Evolutionary conservation across 2,888 invertebrate species (phyloP).

Genomic region (Tricholauxania praeusta): DNA sequence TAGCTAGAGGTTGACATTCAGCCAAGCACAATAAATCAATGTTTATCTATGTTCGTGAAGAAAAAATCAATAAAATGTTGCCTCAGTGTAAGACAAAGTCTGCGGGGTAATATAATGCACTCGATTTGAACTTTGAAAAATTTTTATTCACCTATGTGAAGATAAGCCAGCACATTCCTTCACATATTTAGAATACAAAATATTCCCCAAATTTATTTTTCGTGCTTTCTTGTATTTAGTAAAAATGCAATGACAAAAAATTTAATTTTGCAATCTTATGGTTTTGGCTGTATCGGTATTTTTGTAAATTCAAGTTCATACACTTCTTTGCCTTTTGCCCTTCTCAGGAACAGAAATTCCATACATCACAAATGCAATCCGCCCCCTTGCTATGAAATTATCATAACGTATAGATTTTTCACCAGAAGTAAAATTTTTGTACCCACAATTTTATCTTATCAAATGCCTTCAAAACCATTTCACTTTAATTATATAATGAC

Average conservation of each 20-base stretch:
- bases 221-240: slow-evolving; percentile 23
- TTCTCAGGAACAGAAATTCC: not conserved
- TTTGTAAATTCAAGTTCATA: slow-evolving; percentile 24
- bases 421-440: not conserved
- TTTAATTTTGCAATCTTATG: not conserved
- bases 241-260: not conserved
- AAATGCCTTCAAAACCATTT: not conserved
- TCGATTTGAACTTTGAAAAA: no score
- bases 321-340: slow-evolving; percentile 8
- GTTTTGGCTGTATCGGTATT: slow-evolving; percentile 11
- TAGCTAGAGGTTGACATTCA: no score
- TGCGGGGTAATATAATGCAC: no score
- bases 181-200: not conserved
- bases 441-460: not conserved
- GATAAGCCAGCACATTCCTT: no score
- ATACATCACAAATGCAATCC: not conserved
- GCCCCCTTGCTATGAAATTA: not conserved
- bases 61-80: slow-evolving; percentile 4
- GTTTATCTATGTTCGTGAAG: not conserved
- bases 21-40: no score
- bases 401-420: slow-evolving; percentile 34
- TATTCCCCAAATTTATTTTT: not conserved
- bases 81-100: not conserved
- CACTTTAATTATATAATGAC: not conserved
- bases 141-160: no score